Conservation (phyloP, 1,140 invertebrate species). For the Teleopsis dalmanni region DNA sequence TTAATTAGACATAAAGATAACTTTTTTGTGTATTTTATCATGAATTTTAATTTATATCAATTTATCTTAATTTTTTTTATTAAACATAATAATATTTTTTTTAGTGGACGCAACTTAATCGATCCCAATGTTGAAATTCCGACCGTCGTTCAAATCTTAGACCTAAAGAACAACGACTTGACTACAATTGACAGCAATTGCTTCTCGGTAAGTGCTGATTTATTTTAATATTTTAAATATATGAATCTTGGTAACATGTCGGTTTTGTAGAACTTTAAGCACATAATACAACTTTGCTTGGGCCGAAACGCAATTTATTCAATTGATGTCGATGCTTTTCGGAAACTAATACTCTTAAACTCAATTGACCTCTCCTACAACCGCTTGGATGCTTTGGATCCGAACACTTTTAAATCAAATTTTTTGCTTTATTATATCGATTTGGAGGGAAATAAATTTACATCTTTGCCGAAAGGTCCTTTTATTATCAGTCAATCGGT, state of each 20-base stretch:
- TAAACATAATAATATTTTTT: no score
- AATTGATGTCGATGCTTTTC: conserved; percentile 30
- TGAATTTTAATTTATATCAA: no score
- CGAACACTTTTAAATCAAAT: conserved; percentile 31
- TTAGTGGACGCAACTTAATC: conserved; percentile 33
- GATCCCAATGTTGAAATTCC: conserved; percentile 35
- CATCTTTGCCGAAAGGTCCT: conserved; percentile 20
- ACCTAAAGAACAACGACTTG: conserved; percentile 41
- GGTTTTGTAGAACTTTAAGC: conserved; percentile 20
- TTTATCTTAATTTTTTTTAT: no score
- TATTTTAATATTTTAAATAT: neutral
- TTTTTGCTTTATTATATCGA: conserved; percentile 22
- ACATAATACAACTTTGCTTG: conserved; percentile 27
- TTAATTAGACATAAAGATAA: no score
- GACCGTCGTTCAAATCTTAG: conserved; percentile 31
- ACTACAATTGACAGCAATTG: conserved; percentile 32
- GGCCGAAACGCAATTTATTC: conserved; percentile 35
- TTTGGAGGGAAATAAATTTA: conserved; percentile 35
- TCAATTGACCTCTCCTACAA: conserved; percentile 36
- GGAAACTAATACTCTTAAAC: conserved; percentile 18
- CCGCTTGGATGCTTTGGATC: conserved; percentile 35
- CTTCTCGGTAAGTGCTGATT: conserved; percentile 26
- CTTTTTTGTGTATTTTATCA: no score
- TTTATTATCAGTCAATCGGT: conserved; percentile 24
- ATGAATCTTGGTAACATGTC: neutral